Base-by-base conservation (phyloP, 2,113 vertebrate species). In the Mixornis gularis region DNA sequence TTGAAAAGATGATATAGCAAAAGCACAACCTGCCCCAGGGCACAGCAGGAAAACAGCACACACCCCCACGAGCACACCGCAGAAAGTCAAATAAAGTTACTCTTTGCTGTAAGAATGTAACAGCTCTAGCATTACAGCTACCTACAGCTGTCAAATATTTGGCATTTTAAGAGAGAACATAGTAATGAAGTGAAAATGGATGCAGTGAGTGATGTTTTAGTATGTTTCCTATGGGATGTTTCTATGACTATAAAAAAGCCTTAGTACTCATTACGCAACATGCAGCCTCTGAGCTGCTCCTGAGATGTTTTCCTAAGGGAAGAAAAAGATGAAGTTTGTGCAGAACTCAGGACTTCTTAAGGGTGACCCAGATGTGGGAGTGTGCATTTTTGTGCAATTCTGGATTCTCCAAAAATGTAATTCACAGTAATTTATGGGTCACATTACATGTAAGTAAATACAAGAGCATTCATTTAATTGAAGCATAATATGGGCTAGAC, bases 41-140 rank as follows among this genome's bases (percentile, higher is more conserved):
- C 2, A 12, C 55, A 41, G n/a, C 40, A 63, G n/a, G 36, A 55
- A 30, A 41, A 58, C 38, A 18, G n/a, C 17, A 5, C 2, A 3
- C 55, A 58, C 38, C 32, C 21, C 19, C 2, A 4, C 1, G 1
- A 0, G 0, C 4, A 3, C 4, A 0, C 10, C n/a, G 46, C 2
- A 1, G 29, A 19, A 72, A 64, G 62, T 52, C 56, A 74, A 12
- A 25, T 51, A 8, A 73, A 78, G 29, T 34, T 3, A 1, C 19
- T 49, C 32, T 70, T 79, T 41, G 49, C 36, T 68, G 58, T 24
- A 17, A 22, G 70, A 87, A 41, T 3, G 2, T 51, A 76, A 43
- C 29, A 71, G 40, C 74, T 82, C 12, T 32, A 29, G 27, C 2
- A 1, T 55, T 59, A 14, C 12, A 52, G 66, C 36, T 74, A 63